Conservation (phyloP, 2,888 invertebrate species). For the Athetis lepigone region DNA sequence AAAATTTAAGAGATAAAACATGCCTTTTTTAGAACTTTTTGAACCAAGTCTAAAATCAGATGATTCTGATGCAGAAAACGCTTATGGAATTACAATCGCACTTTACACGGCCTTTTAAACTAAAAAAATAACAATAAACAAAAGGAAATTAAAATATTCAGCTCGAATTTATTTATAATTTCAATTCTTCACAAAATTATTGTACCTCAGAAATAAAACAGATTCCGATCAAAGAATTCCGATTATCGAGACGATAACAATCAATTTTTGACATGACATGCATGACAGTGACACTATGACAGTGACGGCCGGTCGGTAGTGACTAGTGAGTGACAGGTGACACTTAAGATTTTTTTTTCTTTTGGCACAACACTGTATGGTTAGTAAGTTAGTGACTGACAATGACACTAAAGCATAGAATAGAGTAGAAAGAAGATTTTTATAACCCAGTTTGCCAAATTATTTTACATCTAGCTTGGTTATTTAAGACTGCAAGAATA, state of each 20-base stretch:
- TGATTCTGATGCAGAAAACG: neutral
- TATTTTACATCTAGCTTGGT: too few relatives aligned
- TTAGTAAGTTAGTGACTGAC: too few relatives aligned
- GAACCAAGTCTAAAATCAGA: neutral
- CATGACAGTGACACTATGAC: constrained; percentile 14
- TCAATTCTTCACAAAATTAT: neutral
- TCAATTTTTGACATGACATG: too few relatives aligned
- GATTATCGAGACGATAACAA: constrained; percentile 4
- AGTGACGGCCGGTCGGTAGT: too few relatives aligned
- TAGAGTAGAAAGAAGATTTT: too few relatives aligned
- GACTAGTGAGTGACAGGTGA: too few relatives aligned
- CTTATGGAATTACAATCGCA: neutral
- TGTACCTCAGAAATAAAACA: neutral
- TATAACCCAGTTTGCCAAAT: too few relatives aligned
- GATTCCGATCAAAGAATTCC: too few relatives aligned
- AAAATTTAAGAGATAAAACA: constrained; percentile 74
- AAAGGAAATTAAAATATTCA: constrained; percentile 7
- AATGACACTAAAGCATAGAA: too few relatives aligned
- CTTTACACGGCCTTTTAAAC: constrained; percentile 2
- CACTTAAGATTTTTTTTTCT: too few relatives aligned
- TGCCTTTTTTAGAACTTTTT: constrained; percentile 68
- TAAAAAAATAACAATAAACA: constrained; percentile 19
- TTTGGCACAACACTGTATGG: too few relatives aligned
- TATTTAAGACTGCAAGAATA: too few relatives aligned
- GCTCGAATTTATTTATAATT: neutral